A percentile compares a stretch with the other conserved stretches of the same genome.
phyloP scores from a whole-genome alignment of 2,888 invertebrate species.

The Linhomoeus sp. region DNA sequence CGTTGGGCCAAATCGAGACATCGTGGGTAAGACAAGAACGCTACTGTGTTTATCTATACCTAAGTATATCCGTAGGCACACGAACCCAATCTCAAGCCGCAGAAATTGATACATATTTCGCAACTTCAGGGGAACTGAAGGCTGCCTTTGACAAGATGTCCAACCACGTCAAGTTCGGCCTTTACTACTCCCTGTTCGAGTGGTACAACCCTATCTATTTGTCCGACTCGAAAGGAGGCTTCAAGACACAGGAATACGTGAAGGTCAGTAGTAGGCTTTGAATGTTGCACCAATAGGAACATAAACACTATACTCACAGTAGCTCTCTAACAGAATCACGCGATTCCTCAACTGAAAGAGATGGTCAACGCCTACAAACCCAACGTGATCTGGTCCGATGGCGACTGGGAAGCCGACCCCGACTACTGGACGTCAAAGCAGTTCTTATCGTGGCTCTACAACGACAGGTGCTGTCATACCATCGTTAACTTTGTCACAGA shows the following conservation, averaged over 20 bases:
- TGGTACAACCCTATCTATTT: constrained; percentile 24
- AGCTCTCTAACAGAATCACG: constrained; percentile 17
- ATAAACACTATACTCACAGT: background rate
- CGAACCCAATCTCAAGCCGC: too few species aligned
- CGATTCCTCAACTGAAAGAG: constrained; percentile 30
- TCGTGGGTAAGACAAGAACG: constrained; percentile 26
- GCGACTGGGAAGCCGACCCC: constrained; percentile 58
- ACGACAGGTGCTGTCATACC: constrained; percentile 23
- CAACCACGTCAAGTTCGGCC: constrained; percentile 22
- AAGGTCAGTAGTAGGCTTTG: background rate
- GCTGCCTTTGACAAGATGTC: too few species aligned
- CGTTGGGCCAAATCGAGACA: constrained; percentile 33
- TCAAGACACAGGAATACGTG: background rate
- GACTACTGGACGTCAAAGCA: constrained; percentile 31
- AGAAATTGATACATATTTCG: constrained; percentile 6
- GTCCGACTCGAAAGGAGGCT: constrained; percentile 13
- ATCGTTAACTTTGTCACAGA: background rate
- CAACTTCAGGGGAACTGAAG: constrained; percentile 4
- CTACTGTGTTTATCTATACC: background rate
- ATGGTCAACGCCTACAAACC: constrained; percentile 35
- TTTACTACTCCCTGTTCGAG: constrained; percentile 25
- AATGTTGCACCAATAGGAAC: background rate
- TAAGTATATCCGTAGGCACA: too few species aligned
- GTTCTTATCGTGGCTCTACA: constrained; percentile 34
- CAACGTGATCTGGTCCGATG: constrained; percentile 75